Percentiles rank a stretch among this genome's conserved stretches.
Evolutionary conservation across 2,797 vertebrate genomes (phyloP).

Genomic region (Emydoidea blandingii): DNA sequence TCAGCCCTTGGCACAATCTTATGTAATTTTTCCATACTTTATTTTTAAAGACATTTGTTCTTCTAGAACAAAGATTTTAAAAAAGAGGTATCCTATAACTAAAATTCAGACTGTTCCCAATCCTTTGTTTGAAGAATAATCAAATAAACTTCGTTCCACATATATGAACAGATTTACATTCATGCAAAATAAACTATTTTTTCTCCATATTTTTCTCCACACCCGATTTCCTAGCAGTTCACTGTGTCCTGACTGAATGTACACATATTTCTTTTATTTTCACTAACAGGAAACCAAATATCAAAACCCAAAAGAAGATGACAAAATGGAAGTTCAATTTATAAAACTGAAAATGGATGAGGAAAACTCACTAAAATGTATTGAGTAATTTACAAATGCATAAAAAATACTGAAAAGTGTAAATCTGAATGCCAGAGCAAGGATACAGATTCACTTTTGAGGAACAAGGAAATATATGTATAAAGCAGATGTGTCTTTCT

Average conservation of each 20-base stretch:
- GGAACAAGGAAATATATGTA: not conserved
- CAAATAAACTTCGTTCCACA: not conserved
- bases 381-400: not conserved
- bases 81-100: not conserved
- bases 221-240: not conserved
- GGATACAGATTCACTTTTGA: not conserved
- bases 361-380: not conserved
- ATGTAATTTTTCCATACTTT: not conserved
- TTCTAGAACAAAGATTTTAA: not conserved
- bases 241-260: not conserved
- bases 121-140: not conserved
- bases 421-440: not conserved
- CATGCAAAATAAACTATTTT: constrained; percentile 15
- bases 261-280: constrained; percentile 27
- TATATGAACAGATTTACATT: not conserved
- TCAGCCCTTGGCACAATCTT: not conserved
- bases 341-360: not conserved
- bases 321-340: constrained; percentile 21
- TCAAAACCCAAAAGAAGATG: constrained; percentile 9
- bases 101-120: not conserved
- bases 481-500: not conserved
- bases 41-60: not conserved
- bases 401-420: not conserved
- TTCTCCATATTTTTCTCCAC: not conserved
- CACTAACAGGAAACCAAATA: not conserved